phyloP scores from a whole-genome alignment of 2,113 vertebrate species.

The Perccottus glenii region DNA sequence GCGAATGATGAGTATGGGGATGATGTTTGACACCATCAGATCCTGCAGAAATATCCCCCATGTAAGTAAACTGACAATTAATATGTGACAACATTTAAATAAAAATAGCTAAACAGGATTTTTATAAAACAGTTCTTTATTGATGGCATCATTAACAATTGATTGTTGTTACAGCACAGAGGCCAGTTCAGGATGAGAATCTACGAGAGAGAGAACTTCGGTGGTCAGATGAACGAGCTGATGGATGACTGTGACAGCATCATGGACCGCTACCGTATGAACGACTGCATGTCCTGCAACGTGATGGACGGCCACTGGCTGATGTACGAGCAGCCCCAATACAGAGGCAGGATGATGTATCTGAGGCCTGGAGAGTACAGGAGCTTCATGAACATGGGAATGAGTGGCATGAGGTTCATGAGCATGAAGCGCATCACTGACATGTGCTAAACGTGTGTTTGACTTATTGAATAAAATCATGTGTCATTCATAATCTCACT shows the following conservation, averaged over 20 bases:
- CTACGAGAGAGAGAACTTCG: conserved; percentile 76
- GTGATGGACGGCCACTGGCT: conserved; percentile 77
- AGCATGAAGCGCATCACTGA: conserved; percentile 79
- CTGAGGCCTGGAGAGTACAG: conserved; percentile 73
- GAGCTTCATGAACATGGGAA: conserved; percentile 60
- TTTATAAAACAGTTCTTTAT: no score
- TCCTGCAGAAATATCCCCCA: conserved; percentile 78
- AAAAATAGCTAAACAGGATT: no score
- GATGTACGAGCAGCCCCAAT: conserved; percentile 74
- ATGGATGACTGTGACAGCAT: conserved; percentile 72
- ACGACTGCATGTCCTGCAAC: conserved; percentile 69
- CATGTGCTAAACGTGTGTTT: conserved; percentile 67
- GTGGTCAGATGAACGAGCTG: conserved; percentile 64
- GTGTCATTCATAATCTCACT: conserved; percentile 41
- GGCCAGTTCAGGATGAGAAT: conserved; percentile 77
- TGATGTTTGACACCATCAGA: conserved; percentile 74
- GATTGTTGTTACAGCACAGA: conserved; percentile 69
- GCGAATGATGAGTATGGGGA: conserved; percentile 75
- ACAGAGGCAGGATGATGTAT: conserved; percentile 73
- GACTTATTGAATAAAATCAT: conserved; percentile 56
- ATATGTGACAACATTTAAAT: no score
- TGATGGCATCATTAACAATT: no score
- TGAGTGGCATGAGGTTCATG: conserved; percentile 58
- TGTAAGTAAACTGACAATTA: no score
- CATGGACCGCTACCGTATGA: conserved; percentile 61